Percentiles rank a stretch among this genome's conserved stretches.
Evolutionary conservation across 2,113 vertebrate genomes (phyloP).

Genomic region (Desmodus rotundus): DNA sequence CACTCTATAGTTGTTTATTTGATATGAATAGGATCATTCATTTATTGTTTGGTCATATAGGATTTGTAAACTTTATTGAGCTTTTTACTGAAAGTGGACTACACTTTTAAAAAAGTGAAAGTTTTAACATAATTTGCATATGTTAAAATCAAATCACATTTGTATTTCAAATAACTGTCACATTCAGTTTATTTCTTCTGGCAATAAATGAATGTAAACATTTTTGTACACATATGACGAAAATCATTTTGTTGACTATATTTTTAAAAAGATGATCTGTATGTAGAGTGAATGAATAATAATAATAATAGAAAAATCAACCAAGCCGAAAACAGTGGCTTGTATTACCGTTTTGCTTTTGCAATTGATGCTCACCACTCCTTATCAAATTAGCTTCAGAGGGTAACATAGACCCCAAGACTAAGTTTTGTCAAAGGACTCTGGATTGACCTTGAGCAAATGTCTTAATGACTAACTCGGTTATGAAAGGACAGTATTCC

Average conservation of each 20-base stretch:
- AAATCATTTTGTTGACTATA: neutral
- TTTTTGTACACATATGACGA: neutral
- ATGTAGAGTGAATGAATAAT: neutral
- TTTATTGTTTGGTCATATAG: neutral
- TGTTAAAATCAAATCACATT: neutral
- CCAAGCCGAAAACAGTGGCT: neutral
- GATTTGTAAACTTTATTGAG: neutral
- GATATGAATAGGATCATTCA: neutral
- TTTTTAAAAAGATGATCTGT: neutral
- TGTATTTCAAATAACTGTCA: neutral
- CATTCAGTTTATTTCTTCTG: neutral
- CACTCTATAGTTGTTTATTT: neutral
- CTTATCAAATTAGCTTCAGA: neutral
- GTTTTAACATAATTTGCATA: neutral
- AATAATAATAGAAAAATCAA: neutral
- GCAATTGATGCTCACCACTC: neutral
- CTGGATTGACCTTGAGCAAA: neutral
- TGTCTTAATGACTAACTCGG: neutral
- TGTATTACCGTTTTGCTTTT: neutral
- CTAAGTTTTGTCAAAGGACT: slow-evolving; percentile 7
- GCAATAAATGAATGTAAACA: neutral
- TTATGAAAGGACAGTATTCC: neutral
- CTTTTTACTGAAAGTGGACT: neutral
- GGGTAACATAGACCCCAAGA: neutral
- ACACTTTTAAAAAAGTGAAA: neutral